A percentile compares a stretch with the other conserved stretches of the same genome.
phyloP scores from a whole-genome alignment of 2,888 invertebrate species.

The Ennomos quercinarius region DNA sequence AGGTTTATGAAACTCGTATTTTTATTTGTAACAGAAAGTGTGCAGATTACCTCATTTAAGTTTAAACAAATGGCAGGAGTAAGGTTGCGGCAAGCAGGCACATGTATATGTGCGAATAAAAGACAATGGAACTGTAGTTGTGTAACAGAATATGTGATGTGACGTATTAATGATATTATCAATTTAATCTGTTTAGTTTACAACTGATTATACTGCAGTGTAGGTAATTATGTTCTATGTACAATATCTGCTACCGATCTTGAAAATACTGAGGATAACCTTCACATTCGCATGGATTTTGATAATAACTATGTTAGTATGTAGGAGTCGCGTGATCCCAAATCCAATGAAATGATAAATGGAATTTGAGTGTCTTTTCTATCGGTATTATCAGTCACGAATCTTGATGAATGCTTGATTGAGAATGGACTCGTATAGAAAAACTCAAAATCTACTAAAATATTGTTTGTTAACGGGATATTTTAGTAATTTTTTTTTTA shows the following conservation, averaged over 20 bases:
- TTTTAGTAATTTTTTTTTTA: too few species aligned
- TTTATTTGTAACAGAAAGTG: background rate
- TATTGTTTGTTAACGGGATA: too few species aligned
- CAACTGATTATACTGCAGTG: slow-evolving; percentile 35
- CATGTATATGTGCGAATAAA: too few species aligned
- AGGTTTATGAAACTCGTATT: slow-evolving; percentile 1
- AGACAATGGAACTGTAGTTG: background rate
- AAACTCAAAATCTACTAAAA: too few species aligned
- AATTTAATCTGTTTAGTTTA: slow-evolving; percentile 26
- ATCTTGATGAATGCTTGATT: too few species aligned
- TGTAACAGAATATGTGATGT: slow-evolving; percentile 6
- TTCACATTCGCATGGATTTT: slow-evolving; percentile 16
- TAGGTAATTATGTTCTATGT: slow-evolving; percentile 36
- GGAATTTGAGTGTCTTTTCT: too few species aligned
- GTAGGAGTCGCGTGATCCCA: too few species aligned
- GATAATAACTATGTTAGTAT: too few species aligned
- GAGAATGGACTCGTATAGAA: too few species aligned
- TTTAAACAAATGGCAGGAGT: background rate
- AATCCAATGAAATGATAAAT: too few species aligned
- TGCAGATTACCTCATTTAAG: background rate
- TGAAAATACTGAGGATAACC: slow-evolving; percentile 19
- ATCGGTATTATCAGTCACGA: too few species aligned
- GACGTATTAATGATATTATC: slow-evolving; percentile 8
- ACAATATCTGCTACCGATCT: slow-evolving; percentile 37
- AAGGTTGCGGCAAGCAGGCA: too few species aligned